Conservation (phyloP, 2,797 vertebrate species). For the Phyllotis vaccarum region DNA sequence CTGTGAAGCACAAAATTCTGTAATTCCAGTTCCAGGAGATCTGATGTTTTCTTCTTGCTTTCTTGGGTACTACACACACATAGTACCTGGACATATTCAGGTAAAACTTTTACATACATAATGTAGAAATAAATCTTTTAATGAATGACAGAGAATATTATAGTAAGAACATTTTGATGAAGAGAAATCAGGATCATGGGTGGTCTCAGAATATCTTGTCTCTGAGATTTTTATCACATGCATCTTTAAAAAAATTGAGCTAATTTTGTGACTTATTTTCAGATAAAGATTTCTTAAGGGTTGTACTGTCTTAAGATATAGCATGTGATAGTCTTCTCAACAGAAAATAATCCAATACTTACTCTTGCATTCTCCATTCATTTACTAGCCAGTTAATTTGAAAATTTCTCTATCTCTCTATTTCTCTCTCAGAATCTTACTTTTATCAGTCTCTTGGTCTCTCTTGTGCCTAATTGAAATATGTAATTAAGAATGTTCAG, state of each 20-base stretch:
- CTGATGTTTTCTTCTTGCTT: background rate
- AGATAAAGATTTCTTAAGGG: background rate
- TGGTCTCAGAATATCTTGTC: background rate
- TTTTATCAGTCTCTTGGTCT: no score
- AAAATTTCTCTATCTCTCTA: background rate
- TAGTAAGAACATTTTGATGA: background rate
- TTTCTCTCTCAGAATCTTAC: background rate
- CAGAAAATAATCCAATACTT: background rate
- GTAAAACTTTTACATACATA: background rate
- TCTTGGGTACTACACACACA: background rate
- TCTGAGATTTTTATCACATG: background rate
- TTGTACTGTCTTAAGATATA: background rate
- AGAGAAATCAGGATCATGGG: background rate
- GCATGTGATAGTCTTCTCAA: background rate
- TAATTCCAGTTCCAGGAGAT: background rate
- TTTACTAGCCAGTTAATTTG: background rate
- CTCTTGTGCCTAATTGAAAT: background rate
- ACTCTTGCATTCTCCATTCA: background rate
- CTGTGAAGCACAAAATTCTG: background rate
- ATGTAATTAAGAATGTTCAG: background rate
- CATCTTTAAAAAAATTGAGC: background rate
- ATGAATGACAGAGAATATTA: background rate
- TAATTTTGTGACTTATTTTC: background rate
- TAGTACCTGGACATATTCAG: background rate
- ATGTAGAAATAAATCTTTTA: background rate